Evolutionary conservation across 2,113 vertebrate species (phyloP), one percentile per base, ranked within the genome.

Genomic region (Barnardius zonarius): DNA sequence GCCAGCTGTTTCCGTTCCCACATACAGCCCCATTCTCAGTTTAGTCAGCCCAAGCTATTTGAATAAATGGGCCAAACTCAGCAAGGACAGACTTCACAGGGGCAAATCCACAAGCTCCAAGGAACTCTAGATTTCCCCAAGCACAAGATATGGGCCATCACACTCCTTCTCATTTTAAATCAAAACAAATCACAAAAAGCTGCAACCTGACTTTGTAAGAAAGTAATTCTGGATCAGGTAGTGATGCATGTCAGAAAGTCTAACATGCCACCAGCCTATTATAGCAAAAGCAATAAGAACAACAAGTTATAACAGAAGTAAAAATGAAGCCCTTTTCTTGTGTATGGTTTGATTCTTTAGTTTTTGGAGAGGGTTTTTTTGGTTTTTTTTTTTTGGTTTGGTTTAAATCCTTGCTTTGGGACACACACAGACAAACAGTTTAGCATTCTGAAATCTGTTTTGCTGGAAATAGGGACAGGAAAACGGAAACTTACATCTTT

Each of bases 301-400:
- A 77, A 6, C 85, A 96, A 95, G 92, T 97, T 77, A 64, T 68
- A 94, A 92, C 94, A 97, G 74, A 93, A 91, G n/a, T 24, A 91
- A 93, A 97, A 91, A 86, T 72, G 31, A 35, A 85, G 57, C 33
- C 49, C 55, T 66, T 76, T 75, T 61, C 33, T 51, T 57, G 7
- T 41, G n/a, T 37, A 55, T 63, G 31, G 28, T 52, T 63, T 70
- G n/a, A 69, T 63, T 88, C 13, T 61, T 87, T 49, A 13, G 16
- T 35, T 88, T 73, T 61, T 39, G 4, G 19, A 33, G 33, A 41
- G 31, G 1, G 33, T 15, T 5, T 10, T 31, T 25, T 55, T 85
- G 31, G 52, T 43, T 23, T 7, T 9, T 31, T 27, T 55, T 85
- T n/a, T 55, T 43, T 23, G 4, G 5, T 16, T 59, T 70, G 76